Evolutionary conservation across 2,888 invertebrate genomes (phyloP), one percentile per base, ranked within the genome.

Genomic region (Microctonus hyperodae): DNA sequence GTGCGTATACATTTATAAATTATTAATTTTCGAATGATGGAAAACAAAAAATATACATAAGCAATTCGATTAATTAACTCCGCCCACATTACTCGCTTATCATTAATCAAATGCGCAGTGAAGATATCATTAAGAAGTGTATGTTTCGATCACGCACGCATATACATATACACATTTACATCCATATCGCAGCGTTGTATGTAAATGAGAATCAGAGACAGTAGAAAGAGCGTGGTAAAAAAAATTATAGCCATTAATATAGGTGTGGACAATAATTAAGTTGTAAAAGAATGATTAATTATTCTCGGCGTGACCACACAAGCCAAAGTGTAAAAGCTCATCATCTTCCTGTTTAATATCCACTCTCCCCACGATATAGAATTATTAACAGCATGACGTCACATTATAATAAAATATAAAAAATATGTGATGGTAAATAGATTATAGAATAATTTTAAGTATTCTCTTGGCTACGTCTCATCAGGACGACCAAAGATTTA

Each of bases 211-310:
- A 16, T 1, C 7, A 7, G 16, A 40, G 40, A 16, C 1, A 13
- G 40, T n/a, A 3, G 3, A 44, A n/a, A 44, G 16, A 37, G 37
- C n/a, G 37, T n/a, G 16, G 16, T 44, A 5, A 44, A 20, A 16
- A 44, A 7, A 40, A 16, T 6, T 53, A 50, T 56, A 55, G 9
- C 61, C 62, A 70, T 69, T 64, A 67, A 68, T 65, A 64, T 64
- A 70, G 67, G 68, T 64, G 68, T 50, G 69, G 65, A 72, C 74
- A 74, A 77, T 79, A 77, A 79, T 79, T 78, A 76, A 78, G 75
- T 76, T 76, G 77, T 72, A 74, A 69, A 68, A 58, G 40, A 69
- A 65, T 76, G 78, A 79, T 79, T 78, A 78, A 79, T 77, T 69
- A 71, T 70, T 72, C 59, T 59, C 60, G 16, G 44, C 65, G 72